Evolutionary conservation across 2,888 invertebrate species (phyloP).

Genomic region (Chalcis sispes): DNA sequence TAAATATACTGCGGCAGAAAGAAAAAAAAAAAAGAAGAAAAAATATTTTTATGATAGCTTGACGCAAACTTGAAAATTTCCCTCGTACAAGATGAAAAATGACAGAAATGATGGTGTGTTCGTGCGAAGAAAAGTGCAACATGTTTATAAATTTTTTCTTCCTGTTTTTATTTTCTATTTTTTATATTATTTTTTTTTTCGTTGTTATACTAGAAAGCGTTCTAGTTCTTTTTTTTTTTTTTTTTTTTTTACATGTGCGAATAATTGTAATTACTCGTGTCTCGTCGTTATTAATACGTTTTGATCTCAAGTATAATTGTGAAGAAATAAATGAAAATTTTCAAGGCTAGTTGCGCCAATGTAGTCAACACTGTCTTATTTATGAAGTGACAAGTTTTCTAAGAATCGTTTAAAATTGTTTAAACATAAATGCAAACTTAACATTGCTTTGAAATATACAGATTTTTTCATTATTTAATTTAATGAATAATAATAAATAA

Average conservation of each 20-base stretch:
- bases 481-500: neutral
- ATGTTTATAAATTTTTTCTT: slow-evolving; percentile 42
- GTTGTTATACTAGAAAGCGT: slow-evolving; percentile 48
- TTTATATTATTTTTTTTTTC: slow-evolving; percentile 34
- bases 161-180: slow-evolving; percentile 43
- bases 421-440: slow-evolving; percentile 18
- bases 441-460: slow-evolving; percentile 18
- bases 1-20: slow-evolving; percentile 62
- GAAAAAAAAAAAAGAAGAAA: slow-evolving; percentile 63
- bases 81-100: slow-evolving; percentile 36
- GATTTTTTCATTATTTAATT: too few relatives aligned
- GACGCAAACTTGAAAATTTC: slow-evolving; percentile 60
- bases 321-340: slow-evolving; percentile 22
- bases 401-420: neutral
- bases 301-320: slow-evolving; percentile 49
- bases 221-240: slow-evolving; percentile 47
- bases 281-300: slow-evolving; percentile 36
- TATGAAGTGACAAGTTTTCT: slow-evolving; percentile 13
- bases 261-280: slow-evolving; percentile 21
- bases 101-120: slow-evolving; percentile 34
- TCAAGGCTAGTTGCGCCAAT: slow-evolving; percentile 19
- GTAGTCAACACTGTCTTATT: slow-evolving; percentile 8
- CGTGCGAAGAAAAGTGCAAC: slow-evolving; percentile 44
- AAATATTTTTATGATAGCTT: slow-evolving; percentile 73
- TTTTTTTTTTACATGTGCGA: slow-evolving; percentile 28